phyloP scores from a whole-genome alignment of 2,888 invertebrate genomes.

The Nomada hirtipes region DNA sequence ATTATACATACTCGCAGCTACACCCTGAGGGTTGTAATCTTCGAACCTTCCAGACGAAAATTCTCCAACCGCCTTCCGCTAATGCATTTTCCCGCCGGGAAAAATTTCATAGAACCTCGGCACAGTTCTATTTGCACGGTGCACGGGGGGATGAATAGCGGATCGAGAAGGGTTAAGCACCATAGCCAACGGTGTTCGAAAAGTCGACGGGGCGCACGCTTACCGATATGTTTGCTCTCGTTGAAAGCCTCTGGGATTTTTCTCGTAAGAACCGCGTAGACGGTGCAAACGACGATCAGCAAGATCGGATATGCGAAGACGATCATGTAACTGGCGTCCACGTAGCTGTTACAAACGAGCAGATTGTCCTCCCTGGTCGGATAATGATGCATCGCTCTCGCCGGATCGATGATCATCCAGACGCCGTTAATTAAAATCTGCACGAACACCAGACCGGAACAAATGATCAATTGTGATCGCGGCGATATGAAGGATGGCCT shows the following conservation, averaged over 20 bases:
- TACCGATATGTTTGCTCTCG: conserved; percentile 98
- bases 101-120: background rate
- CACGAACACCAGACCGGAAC: conserved; percentile 93
- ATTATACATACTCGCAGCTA: too few species aligned
- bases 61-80: background rate
- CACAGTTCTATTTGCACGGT: background rate
- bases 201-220: conserved; percentile 75
- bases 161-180: background rate
- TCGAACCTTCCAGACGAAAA: background rate
- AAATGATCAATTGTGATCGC: conserved; percentile 95
- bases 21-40: background rate
- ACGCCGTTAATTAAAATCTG: conserved; percentile 96
- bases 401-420: conserved; percentile 96
- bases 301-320: conserved; percentile 97
- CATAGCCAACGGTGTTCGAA: background rate
- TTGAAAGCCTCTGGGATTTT: conserved; percentile 99
- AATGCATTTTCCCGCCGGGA: background rate
- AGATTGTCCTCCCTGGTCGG: conserved; percentile 96
- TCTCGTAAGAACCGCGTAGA: conserved; percentile 97
- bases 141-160: too few species aligned
- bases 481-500: conserved; percentile 97
- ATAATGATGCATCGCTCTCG: conserved; percentile 95
- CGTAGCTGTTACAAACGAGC: conserved; percentile 96
- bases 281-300: conserved; percentile 95
- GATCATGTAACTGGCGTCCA: conserved; percentile 97